phyloP scores from a whole-genome alignment of 2,113 vertebrate species.

The Cyanoliseus patagonus region DNA sequence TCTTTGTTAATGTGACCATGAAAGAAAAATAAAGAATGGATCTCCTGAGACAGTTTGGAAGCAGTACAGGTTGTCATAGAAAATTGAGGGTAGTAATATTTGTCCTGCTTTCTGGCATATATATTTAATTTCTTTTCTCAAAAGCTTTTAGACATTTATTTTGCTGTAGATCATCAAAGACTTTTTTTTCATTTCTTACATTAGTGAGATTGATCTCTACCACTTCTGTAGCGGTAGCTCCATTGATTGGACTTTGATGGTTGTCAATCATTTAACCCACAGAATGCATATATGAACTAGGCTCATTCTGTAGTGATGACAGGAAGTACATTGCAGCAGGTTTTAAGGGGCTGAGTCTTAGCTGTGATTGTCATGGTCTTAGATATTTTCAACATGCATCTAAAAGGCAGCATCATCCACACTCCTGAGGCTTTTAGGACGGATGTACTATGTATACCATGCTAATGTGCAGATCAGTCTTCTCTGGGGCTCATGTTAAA shows the following conservation, averaged over 20 bases:
- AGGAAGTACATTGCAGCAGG: neutral
- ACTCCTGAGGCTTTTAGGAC: neutral
- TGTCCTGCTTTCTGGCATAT: neutral
- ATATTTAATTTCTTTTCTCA: neutral
- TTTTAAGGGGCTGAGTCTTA: neutral
- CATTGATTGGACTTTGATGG: neutral
- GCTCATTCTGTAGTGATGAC: neutral
- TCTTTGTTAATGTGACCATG: constrained; percentile 17
- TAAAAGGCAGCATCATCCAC: neutral
- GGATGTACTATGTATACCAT: neutral
- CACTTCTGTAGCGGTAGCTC: neutral
- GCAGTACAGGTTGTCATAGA: neutral
- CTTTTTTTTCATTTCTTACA: neutral
- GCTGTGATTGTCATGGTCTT: neutral
- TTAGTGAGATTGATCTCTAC: neutral
- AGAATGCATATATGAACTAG: neutral
- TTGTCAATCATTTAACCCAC: neutral
- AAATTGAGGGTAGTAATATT: constrained; percentile 22
- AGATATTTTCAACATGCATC: neutral
- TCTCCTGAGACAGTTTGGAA: constrained; percentile 24
- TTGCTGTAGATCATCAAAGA: neutral
- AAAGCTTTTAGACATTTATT: neutral
- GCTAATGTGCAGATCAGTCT: neutral
- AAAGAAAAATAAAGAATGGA: neutral
- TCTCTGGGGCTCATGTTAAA: neutral